Percentiles rank a stretch among this genome's conserved stretches.
phyloP scores from a whole-genome alignment of 2,888 invertebrate genomes.

The Cosmopolites sordidus region DNA sequence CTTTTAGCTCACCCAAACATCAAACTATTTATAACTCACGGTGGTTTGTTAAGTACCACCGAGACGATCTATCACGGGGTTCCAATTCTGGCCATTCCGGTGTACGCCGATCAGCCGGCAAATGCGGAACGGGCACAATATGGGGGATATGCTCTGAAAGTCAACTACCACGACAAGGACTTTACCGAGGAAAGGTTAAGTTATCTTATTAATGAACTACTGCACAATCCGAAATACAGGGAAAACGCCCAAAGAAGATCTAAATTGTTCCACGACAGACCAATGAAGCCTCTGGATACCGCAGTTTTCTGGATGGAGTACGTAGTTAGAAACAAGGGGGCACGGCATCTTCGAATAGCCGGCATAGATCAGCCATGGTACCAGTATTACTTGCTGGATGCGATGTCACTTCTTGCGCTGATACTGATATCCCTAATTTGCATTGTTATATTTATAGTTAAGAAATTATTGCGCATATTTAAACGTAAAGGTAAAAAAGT shows the following conservation, averaged over 20 bases:
- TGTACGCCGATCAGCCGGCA: slow-evolving; percentile 52
- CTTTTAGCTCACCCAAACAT: slow-evolving; percentile 48
- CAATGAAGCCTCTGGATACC: slow-evolving; percentile 34
- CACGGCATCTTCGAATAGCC: slow-evolving; percentile 35
- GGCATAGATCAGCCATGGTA: slow-evolving; percentile 34
- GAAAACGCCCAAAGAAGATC: slow-evolving; percentile 33
- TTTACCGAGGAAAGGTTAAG: slow-evolving; percentile 48
- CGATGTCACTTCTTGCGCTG: too few species aligned
- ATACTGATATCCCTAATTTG: too few species aligned
- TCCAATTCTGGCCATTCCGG: slow-evolving; percentile 51
- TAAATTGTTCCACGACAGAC: slow-evolving; percentile 34
- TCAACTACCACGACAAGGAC: slow-evolving; percentile 43
- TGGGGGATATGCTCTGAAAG: slow-evolving; percentile 45
- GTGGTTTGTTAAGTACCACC: slow-evolving; percentile 50
- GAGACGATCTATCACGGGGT: slow-evolving; percentile 52
- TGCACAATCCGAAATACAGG: slow-evolving; percentile 42
- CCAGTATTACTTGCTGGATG: slow-evolving; percentile 35
- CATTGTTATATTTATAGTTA: too few species aligned
- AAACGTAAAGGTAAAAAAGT: too few species aligned
- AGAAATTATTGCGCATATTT: too few species aligned
- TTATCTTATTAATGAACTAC: slow-evolving; percentile 43
- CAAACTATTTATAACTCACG: slow-evolving; percentile 50
- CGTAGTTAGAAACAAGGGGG: slow-evolving; percentile 37
- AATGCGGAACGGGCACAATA: slow-evolving; percentile 49
- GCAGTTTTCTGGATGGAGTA: slow-evolving; percentile 40